Percentiles rank a stretch among this genome's conserved stretches.
phyloP scores from a whole-genome alignment of 1,140 invertebrate species.

The Bombus superbus region DNA sequence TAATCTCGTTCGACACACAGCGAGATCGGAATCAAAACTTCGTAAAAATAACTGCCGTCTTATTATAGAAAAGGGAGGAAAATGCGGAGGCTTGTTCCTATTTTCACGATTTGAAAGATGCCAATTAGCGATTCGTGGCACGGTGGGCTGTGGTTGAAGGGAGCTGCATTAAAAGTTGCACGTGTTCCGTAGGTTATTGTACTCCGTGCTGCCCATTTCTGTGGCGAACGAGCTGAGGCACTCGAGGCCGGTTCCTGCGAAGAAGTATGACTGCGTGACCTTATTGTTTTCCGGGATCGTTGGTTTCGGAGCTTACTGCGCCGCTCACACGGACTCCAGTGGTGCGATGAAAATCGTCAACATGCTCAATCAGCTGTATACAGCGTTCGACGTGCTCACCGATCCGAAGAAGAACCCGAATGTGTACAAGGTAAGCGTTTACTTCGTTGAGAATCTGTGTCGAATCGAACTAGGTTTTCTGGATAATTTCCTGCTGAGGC shows the following conservation, averaged over 20 bases:
- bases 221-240: constrained; percentile 97
- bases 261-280: constrained; percentile 94
- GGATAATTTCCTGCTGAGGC: not conserved
- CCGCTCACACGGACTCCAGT: constrained; percentile 91
- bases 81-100: not conserved
- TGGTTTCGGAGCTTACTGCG: constrained; percentile 94
- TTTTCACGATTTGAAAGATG: not conserved
- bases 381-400: constrained; percentile 94
- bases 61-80: not conserved
- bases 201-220: constrained; percentile 96
- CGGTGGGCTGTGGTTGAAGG: not conserved
- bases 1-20: too few species aligned
- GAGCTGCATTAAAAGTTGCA: constrained; percentile 46
- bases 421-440: constrained; percentile 93
- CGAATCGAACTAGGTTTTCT: not conserved
- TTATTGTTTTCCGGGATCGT: constrained; percentile 97
- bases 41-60: too few species aligned
- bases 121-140: not conserved
- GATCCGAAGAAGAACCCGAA: constrained; percentile 95
- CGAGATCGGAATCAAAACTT: not conserved
- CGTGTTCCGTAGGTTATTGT: constrained; percentile 89
- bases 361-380: constrained; percentile 95
- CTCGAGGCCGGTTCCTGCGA: constrained; percentile 93
- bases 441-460: not conserved
- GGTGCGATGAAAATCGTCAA: constrained; percentile 97